Evolutionary conservation across 2,113 vertebrate species (phyloP), one percentile per base, ranked within the genome.

Genomic region (Poeciliopsis retropinna): DNA sequence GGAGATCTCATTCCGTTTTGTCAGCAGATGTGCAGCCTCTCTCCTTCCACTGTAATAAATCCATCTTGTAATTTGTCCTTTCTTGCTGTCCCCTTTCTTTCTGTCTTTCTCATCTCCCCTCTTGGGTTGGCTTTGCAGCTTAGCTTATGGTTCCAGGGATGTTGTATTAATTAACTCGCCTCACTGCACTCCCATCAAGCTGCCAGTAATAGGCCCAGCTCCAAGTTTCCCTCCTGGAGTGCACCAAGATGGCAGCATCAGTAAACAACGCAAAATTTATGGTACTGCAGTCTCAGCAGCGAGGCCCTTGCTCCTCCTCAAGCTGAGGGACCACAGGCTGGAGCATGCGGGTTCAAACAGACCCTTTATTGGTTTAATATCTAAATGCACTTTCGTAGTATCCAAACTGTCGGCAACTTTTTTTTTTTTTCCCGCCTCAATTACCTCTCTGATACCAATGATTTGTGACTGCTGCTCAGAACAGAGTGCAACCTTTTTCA

Each of bases 131-230:
- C 82, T 83, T 73, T 76, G 81, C 85, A 85, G 91, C 80, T 75
- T 72, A 65, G 88, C 87, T 82, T 62, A 75, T 76, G 82, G 85
- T 87, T 78, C 78, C 83, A 47, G 90, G 85, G 89, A 92, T 87
- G 87, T 85, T 89, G 89, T 89, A 90, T 93, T 93, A 92, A 93
- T 94, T 93, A 92, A 90, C 90, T 90, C 65, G 87, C 89, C 89
- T 91, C 85, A 73, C 85, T 90, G 87, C 90, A 87, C 90, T 92
- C 91, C 91, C 88, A 92, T 94, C 91, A 91, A 90, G 89, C 84
- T 89, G 89, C 88, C 73, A 86, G 87, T 91, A 89, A 87, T 86
- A 85, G 90, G 92, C 90, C 81, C 71, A 25, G 85, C 86, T 91
- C 89, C 90, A 94, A 87, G 70, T 88, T 79, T 70, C 81, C 88